phyloP scores from a whole-genome alignment of 2,888 invertebrate genomes.

The Drosophila neonasuta region DNA sequence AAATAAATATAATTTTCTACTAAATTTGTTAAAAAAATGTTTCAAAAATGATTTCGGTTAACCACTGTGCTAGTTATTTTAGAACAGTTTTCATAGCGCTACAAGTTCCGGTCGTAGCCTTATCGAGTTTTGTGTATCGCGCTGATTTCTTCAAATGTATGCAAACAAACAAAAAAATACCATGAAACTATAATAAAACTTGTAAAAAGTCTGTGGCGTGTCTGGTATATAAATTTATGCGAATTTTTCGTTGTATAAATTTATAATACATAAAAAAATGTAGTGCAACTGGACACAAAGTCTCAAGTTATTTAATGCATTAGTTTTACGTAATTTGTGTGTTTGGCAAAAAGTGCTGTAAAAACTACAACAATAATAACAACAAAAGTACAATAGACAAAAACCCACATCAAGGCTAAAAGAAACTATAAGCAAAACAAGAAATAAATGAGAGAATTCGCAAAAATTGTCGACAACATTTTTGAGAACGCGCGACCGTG shows the following conservation, averaged over 20 bases:
- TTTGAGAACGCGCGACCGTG: conserved; percentile 61
- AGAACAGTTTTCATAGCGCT: conserved; percentile 27
- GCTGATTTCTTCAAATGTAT: conserved; percentile 32
- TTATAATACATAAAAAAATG: conserved; percentile 31
- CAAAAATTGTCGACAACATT: conserved; percentile 42
- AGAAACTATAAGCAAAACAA: conserved; percentile 30
- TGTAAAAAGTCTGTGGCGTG: conserved; percentile 43
- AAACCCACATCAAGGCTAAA: conserved; percentile 40
- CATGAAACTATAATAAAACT: conserved; percentile 13
- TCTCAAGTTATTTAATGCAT: conserved; percentile 52
- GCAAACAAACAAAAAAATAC: conserved; percentile 26
- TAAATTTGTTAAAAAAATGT: background rate
- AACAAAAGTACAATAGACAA: conserved; percentile 20
- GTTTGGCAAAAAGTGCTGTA: conserved; percentile 42
- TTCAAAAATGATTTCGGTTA: conserved; percentile 18
- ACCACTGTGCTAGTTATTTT: conserved; percentile 40
- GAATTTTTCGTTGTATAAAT: conserved; percentile 37
- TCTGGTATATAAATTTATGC: conserved; percentile 66
- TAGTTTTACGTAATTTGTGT: conserved; percentile 56
- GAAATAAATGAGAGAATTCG: conserved; percentile 34
- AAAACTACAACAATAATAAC: conserved; percentile 29
- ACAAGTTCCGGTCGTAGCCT: conserved; percentile 63
- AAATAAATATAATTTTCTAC: conserved; percentile 5
- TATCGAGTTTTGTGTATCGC: conserved; percentile 59
- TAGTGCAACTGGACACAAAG: conserved; percentile 21